These are phyloP conservation scores for Neopelma chrysocephalum DNA, from an alignment of 2,797 vertebrate species.

Conservation along the genomic window DNA sequence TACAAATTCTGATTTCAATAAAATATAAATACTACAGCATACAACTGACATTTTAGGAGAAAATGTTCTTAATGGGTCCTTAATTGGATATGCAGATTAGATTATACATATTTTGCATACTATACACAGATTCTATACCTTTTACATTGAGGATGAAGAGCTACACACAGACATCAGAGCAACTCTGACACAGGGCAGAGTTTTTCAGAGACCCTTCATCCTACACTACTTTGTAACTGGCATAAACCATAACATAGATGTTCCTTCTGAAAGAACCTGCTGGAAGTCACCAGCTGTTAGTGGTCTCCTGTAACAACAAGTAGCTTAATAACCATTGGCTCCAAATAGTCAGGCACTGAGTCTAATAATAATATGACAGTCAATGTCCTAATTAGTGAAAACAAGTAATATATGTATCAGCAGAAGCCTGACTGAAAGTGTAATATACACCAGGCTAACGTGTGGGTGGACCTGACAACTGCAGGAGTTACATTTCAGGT, in stretches of 20 bases:
- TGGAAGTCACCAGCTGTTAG: not conserved
- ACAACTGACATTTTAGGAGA: not conserved
- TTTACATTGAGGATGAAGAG: not conserved
- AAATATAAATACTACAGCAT: not conserved
- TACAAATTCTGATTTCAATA: not conserved
- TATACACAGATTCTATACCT: not conserved
- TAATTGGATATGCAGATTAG: not conserved
- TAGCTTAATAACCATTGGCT: not conserved
- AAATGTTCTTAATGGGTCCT: not conserved
- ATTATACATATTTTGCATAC: not conserved
- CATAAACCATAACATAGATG: not conserved
- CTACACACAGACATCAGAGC: not conserved
- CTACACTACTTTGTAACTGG: not conserved
- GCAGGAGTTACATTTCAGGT: not conserved
- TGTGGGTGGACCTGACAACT: not conserved
- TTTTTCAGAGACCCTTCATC: not conserved
- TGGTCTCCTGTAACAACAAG: not conserved
- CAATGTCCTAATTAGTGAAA: not conserved
- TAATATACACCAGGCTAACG: not conserved
- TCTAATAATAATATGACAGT: not conserved
- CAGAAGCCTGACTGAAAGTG: not conserved
- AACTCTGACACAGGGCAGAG: not conserved
- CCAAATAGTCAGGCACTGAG: not conserved
- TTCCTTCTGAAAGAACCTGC: not conserved
- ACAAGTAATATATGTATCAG: not conserved